Percentiles rank a stretch among this genome's conserved stretches.
These are phyloP conservation scores for Protophormia terraenovae DNA, from an alignment of 2,888 invertebrate species.

Conservation along the genomic window DNA sequence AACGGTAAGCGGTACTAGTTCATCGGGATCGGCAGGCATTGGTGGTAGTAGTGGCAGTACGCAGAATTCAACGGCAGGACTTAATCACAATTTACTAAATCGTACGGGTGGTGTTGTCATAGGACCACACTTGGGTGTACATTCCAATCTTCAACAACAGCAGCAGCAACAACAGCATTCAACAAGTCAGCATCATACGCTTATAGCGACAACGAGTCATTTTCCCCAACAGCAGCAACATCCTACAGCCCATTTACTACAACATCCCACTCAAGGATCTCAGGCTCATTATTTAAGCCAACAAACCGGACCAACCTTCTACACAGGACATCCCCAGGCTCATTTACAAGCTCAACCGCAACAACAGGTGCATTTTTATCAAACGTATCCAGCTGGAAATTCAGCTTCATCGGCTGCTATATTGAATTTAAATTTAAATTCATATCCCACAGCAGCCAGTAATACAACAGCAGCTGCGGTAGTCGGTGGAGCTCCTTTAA, in stretches of 20 bases:
- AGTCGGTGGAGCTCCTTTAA: conserved; percentile 67
- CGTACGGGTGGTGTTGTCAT: conserved; percentile 61
- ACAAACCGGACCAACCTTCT: conserved; percentile 70
- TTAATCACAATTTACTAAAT: conserved; percentile 58
- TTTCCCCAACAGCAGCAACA: conserved; percentile 73
- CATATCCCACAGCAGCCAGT: conserved; percentile 76
- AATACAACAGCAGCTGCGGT: conserved; percentile 59
- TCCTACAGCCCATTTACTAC: conserved; percentile 54
- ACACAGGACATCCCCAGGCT: conserved; percentile 69
- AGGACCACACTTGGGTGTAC: conserved; percentile 67
- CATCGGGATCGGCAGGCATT: conserved; percentile 52
- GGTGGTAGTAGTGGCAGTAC: conserved; percentile 70
- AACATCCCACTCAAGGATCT: conserved; percentile 62
- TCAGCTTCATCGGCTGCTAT: conserved; percentile 73
- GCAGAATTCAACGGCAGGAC: conserved; percentile 8
- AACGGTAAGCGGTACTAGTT: conserved; percentile 24
- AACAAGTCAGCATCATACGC: conserved; percentile 69
- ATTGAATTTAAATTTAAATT: conserved; percentile 84
- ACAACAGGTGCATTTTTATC: conserved; percentile 77
- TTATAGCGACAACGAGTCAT: conserved; percentile 72
- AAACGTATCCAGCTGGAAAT: conserved; percentile 73
- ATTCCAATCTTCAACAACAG: conserved; percentile 67
- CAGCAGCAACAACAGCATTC: conserved; percentile 72
- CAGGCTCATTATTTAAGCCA: conserved; percentile 67
- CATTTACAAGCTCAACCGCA: conserved; percentile 67